Percentiles rank a stretch among this genome's conserved stretches.
These are phyloP conservation scores for Clunio marinus DNA, from an alignment of 2,888 invertebrate genomes.

Conservation along the genomic window DNA sequence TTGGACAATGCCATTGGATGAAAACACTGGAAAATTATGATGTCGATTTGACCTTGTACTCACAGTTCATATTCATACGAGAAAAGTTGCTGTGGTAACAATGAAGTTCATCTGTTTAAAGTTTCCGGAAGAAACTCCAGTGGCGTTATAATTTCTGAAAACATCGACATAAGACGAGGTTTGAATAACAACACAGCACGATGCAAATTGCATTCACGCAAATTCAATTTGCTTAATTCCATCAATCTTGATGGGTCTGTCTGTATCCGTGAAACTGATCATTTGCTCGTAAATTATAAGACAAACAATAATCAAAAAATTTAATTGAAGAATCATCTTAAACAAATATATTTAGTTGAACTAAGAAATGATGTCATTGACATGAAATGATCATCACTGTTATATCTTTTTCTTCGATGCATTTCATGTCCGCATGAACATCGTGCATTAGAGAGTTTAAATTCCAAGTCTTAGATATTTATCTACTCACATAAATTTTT, in stretches of 20 bases:
- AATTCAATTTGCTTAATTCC: conserved; percentile 11
- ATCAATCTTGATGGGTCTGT: no score
- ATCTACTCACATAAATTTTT: no score
- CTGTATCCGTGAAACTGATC: conserved; percentile 25
- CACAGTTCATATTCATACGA: not conserved
- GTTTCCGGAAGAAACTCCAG: no score
- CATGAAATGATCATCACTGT: conserved; percentile 32
- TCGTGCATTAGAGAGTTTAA: not conserved
- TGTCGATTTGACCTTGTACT: not conserved
- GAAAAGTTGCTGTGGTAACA: not conserved
- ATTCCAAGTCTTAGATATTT: no score
- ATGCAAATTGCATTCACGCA: conserved; percentile 8
- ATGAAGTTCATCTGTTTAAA: no score
- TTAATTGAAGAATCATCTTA: conserved; percentile 35
- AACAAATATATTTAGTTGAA: conserved; percentile 34
- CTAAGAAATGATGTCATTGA: conserved; percentile 35
- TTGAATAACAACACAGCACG: not conserved
- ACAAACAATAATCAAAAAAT: conserved; percentile 4
- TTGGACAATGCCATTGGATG: not conserved
- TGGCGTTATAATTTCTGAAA: no score
- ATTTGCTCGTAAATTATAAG: not conserved
- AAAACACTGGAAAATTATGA: not conserved
- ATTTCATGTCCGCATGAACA: not conserved
- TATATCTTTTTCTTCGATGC: not conserved
- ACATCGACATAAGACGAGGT: no score